A percentile compares a stretch with the other conserved stretches of the same genome.
These are phyloP conservation scores for Melanotaenia boesemani DNA, from an alignment of 2,797 vertebrate species.

Conservation along the genomic window DNA sequence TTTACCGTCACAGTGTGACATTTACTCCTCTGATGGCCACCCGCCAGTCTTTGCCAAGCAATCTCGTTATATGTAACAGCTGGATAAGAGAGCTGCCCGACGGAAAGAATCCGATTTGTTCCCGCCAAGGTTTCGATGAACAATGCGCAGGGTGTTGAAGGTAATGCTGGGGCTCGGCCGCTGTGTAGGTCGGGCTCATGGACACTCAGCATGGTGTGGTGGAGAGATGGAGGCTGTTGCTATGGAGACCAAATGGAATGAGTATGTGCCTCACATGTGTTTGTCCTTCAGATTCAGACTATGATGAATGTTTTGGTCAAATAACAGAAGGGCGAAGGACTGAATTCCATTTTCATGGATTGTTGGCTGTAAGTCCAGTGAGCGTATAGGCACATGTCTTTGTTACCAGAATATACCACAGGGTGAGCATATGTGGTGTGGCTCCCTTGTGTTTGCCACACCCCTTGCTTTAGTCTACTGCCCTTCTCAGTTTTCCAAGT, in stretches of 20 bases:
- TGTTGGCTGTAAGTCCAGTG: not conserved
- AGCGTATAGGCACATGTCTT: not conserved
- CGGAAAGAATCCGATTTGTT: constrained; percentile 47
- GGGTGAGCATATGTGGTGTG: not conserved
- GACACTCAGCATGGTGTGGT: constrained; percentile 54
- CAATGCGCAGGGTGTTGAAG: constrained; percentile 44
- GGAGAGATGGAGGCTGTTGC: constrained; percentile 71
- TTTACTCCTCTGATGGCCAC: constrained; percentile 56
- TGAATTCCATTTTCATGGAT: constrained; percentile 6
- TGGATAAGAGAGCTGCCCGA: constrained; percentile 56
- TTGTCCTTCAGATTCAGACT: constrained; percentile 49
- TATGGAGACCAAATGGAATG: constrained; percentile 63
- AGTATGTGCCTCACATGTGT: constrained; percentile 45
- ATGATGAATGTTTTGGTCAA: constrained; percentile 24
- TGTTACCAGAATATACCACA: not conserved
- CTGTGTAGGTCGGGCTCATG: constrained; percentile 60
- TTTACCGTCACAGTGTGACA: constrained; percentile 68
- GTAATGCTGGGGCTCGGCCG: constrained; percentile 37
- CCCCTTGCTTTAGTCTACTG: constrained; percentile 12
- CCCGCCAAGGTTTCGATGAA: constrained; percentile 62
- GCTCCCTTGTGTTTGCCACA: constrained; percentile 5
- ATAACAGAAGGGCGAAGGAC: constrained; percentile 21
- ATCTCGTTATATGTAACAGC: constrained; percentile 67
- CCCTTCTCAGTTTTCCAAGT: not conserved
- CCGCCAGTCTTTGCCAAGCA: constrained; percentile 34